Conservation (phyloP, 2,888 invertebrate genomes). For the Diogma glabrata region DNA sequence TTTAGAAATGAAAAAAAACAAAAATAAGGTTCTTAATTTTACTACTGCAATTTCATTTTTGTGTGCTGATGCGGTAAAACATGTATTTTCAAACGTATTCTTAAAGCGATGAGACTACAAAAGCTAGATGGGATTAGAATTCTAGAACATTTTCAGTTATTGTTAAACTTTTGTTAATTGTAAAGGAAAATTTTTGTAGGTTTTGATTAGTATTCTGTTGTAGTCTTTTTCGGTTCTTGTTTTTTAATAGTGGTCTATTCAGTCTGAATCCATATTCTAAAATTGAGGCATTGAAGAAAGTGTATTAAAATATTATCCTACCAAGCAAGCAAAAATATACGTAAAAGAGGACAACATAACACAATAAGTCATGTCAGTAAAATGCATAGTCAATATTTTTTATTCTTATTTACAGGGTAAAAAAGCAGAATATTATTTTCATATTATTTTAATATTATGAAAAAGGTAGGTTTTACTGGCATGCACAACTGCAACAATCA, state of each 20-base stretch:
- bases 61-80: constrained; percentile 10
- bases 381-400: neutral
- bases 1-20: neutral
- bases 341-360: neutral
- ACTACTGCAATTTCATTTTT: constrained; percentile 9
- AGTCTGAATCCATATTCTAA: neutral
- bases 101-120: constrained; percentile 1
- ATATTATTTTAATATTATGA: too few species aligned
- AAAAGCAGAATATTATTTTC: constrained; percentile 3
- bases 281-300: constrained; percentile 7
- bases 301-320: constrained; percentile 8
- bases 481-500: too few species aligned
- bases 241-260: too few species aligned
- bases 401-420: constrained; percentile 6
- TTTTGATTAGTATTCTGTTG: too few species aligned
- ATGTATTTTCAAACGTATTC: constrained; percentile 6
- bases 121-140: too few species aligned
- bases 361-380: constrained; percentile 7
- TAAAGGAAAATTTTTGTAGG: too few species aligned
- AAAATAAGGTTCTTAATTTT: constrained; percentile 2
- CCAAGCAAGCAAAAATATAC: constrained; percentile 1
- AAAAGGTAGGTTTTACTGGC: constrained; percentile 7
- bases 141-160: neutral
- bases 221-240: too few species aligned
- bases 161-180: too few species aligned